Percentiles rank a stretch among this genome's conserved stretches.
These are phyloP conservation scores for Drosophila hydei DNA, from an alignment of 1,140 invertebrate genomes.

Conservation along the genomic window DNA sequence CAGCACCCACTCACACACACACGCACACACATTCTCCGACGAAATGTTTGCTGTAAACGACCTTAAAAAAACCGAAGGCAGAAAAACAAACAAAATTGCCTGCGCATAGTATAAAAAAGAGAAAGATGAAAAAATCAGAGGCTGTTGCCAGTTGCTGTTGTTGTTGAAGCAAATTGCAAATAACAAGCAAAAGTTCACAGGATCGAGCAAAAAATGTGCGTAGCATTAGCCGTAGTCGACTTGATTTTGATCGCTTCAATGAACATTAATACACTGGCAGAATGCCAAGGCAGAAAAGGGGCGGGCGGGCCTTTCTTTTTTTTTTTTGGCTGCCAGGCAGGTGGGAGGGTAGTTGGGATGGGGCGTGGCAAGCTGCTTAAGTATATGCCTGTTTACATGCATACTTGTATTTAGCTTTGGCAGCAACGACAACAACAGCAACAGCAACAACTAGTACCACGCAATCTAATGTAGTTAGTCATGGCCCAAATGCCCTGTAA, in stretches of 20 bases:
- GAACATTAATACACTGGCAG: conserved; percentile 74
- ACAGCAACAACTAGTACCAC: conserved; percentile 33
- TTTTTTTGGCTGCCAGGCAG: too few species aligned
- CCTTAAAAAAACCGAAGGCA: conserved; percentile 70
- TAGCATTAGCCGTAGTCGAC: conserved; percentile 81
- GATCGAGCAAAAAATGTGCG: conserved; percentile 74
- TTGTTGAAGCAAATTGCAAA: conserved; percentile 73
- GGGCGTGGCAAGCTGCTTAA: conserved; percentile 59
- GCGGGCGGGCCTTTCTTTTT: neutral
- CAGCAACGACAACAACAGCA: conserved; percentile 31
- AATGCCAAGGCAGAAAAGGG: conserved; percentile 4
- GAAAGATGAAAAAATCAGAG: conserved; percentile 56
- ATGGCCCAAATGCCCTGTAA: conserved; percentile 16
- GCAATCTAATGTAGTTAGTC: conserved; percentile 36
- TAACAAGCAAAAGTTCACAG: conserved; percentile 77
- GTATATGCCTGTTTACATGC: conserved; percentile 79
- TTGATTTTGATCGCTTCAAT: conserved; percentile 82
- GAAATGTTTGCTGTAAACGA: conserved; percentile 80
- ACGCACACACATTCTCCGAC: conserved; percentile 24
- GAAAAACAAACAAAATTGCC: conserved; percentile 75
- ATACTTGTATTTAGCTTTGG: conserved; percentile 75
- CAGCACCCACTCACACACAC: neutral
- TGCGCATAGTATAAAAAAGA: conserved; percentile 37
- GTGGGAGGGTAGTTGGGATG: neutral
- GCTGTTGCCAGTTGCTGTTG: conserved; percentile 46